Conservation (phyloP, 1,140 invertebrate species). For the Plodia interpunctella region DNA sequence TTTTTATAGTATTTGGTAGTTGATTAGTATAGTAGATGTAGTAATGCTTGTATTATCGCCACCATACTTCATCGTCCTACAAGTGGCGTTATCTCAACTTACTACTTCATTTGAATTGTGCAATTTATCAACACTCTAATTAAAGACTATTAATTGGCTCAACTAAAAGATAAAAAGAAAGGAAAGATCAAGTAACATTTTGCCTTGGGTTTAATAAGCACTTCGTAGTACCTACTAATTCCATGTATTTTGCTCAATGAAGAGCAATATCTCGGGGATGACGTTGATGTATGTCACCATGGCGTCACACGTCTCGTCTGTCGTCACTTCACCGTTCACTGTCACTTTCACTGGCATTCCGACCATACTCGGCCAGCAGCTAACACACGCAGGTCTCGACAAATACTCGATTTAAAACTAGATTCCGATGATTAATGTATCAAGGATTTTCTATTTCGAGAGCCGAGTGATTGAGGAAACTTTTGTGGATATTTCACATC, state of each 20-base stretch:
- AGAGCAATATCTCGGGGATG: neutral
- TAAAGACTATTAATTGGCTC: no score
- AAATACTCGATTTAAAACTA: neutral
- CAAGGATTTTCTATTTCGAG: neutral
- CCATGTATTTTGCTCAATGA: neutral
- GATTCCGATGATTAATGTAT: slow-evolving; percentile 2
- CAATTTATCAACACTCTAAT: no score
- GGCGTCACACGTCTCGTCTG: neutral
- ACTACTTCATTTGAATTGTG: no score
- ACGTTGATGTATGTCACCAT: neutral
- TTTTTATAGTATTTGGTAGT: no score
- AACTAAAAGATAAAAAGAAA: no score
- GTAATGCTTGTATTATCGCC: no score
- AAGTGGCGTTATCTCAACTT: no score
- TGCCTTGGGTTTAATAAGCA: no score
- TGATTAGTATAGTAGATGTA: no score
- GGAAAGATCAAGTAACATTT: no score
- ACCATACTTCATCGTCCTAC: no score
- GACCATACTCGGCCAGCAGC: neutral
- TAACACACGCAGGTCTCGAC: neutral
- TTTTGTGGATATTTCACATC: slow-evolving; percentile 1
- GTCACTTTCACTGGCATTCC: neutral
- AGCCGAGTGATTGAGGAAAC: neutral
- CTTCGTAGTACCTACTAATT: no score
- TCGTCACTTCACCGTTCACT: neutral